Evolutionary conservation across 2,888 invertebrate species (phyloP).

Genomic region (Tenthredo notha): DNA sequence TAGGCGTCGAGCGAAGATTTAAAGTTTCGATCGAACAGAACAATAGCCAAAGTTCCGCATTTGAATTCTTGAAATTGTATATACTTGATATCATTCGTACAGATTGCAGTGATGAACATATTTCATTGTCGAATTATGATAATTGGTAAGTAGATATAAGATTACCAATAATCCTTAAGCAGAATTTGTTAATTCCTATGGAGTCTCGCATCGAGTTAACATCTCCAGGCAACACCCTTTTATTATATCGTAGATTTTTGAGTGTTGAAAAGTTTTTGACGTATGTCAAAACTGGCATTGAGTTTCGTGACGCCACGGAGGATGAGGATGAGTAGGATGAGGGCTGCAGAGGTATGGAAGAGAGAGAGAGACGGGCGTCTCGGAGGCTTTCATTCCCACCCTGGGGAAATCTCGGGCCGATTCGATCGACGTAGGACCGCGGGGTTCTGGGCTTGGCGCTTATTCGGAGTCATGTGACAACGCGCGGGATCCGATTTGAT

Average conservation of each 20-base stretch:
- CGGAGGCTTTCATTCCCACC: slow-evolving; percentile 52
- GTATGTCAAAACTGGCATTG: slow-evolving; percentile 21
- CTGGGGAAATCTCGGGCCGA: slow-evolving; percentile 52
- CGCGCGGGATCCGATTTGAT: slow-evolving; percentile 52
- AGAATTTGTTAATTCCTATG: background rate
- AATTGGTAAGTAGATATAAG: background rate
- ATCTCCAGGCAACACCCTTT: background rate
- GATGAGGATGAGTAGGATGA: slow-evolving; percentile 3
- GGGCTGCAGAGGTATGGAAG: slow-evolving; percentile 6
- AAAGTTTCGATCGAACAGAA: background rate
- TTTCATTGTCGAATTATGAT: background rate
- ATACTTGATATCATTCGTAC: background rate
- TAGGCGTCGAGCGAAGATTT: background rate
- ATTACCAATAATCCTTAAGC: background rate
- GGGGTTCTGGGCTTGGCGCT: slow-evolving; percentile 44
- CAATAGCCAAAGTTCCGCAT: background rate
- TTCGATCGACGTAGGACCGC: slow-evolving; percentile 49
- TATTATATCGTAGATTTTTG: background rate
- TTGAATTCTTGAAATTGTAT: background rate
- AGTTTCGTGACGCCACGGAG: background rate
- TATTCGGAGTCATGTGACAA: slow-evolving; percentile 46
- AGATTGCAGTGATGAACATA: background rate
- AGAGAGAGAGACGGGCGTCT: slow-evolving; percentile 34
- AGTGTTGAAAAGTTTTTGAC: background rate
- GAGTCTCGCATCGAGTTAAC: background rate